A percentile compares a stretch with the other conserved stretches of the same genome.
Conservation (phyloP, 2,797 vertebrate species). For the Tadarida brasiliensis region DNA sequence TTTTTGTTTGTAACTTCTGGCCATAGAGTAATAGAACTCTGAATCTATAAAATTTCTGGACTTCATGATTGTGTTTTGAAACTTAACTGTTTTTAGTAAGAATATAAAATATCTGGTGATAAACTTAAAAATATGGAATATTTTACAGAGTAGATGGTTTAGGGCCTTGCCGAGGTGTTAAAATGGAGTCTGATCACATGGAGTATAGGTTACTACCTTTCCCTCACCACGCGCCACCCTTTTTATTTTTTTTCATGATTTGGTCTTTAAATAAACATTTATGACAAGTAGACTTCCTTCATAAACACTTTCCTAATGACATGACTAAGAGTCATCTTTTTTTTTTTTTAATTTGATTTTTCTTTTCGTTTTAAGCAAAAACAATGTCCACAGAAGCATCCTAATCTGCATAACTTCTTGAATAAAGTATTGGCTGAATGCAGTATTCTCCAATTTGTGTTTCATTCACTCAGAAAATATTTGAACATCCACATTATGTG, state of each 20-base stretch:
- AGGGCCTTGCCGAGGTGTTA: background rate
- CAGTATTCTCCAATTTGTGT: slow-evolving; percentile 9
- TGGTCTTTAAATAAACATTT: slow-evolving; percentile 39
- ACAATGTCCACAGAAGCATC: background rate
- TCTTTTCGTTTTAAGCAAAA: slow-evolving; percentile 53
- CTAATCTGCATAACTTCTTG: background rate
- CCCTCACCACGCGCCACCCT: rapidly evolving
- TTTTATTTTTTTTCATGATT: background rate
- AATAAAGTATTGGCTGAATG: background rate
- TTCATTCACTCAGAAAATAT: slow-evolving; percentile 25
- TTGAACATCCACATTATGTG: background rate
- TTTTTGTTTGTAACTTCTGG: slow-evolving; percentile 41
- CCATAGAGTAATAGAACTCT: slow-evolving; percentile 28
- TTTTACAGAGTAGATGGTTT: background rate
- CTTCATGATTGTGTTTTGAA: slow-evolving; percentile 60
- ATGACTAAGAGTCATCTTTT: background rate
- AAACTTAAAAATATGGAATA: slow-evolving; percentile 29
- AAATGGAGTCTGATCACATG: background rate
- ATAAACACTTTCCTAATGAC: background rate
- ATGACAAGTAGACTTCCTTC: background rate
- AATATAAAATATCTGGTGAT: slow-evolving; percentile 32
- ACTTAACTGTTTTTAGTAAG: slow-evolving; percentile 18
- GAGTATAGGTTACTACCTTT: background rate
- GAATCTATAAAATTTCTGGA: background rate
- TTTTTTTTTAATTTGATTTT: slow-evolving; percentile 41